Percentiles rank a stretch among this genome's conserved stretches.
phyloP scores from a whole-genome alignment of 1,140 invertebrate genomes.

The Limonius californicus region DNA sequence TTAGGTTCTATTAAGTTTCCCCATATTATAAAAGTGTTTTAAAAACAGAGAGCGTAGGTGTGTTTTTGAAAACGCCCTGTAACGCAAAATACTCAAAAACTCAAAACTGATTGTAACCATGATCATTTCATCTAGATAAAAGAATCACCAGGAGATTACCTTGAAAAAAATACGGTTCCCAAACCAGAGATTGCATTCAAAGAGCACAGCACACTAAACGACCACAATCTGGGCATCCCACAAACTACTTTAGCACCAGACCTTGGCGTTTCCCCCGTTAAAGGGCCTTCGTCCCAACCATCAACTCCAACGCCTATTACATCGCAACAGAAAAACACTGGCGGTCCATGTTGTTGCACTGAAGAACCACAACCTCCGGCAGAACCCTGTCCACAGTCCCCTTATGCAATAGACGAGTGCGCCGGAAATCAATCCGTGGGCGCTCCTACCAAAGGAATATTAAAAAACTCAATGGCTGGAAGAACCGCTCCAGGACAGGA shows the following conservation, averaged over 20 bases:
- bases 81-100: no score
- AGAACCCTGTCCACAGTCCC: conserved; percentile 14
- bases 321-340: background rate
- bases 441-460: conserved; percentile 14
- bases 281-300: background rate
- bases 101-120: no score
- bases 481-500: background rate
- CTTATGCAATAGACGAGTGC: background rate
- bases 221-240: conserved; percentile 28
- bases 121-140: conserved; percentile 12
- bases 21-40: conserved; percentile 3
- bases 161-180: conserved; percentile 33
- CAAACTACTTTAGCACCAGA: conserved; percentile 25
- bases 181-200: conserved; percentile 28
- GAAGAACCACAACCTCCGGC: background rate
- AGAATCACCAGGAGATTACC: conserved; percentile 24
- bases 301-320: background rate
- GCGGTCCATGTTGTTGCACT: background rate
- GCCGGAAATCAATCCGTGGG: background rate
- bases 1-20: background rate
- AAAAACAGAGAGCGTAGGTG: no score
- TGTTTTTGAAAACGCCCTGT: no score
- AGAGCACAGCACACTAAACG: conserved; percentile 16
- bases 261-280: conserved; percentile 28
- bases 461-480: conserved; percentile 10